Evolutionary conservation across 2,797 vertebrate species (phyloP).

Genomic region (Enteromius mattozi): DNA sequence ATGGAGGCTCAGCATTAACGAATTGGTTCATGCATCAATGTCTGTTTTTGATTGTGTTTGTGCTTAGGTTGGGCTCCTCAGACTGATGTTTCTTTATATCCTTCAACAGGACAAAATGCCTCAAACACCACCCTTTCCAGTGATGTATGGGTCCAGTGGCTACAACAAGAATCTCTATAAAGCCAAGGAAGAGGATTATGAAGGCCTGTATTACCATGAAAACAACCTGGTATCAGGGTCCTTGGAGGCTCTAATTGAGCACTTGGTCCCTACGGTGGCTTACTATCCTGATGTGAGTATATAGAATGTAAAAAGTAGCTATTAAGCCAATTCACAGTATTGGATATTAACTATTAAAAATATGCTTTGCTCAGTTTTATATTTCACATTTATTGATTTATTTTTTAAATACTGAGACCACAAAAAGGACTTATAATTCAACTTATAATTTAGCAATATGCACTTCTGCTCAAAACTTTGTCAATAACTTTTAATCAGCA

Average conservation of each 20-base stretch:
- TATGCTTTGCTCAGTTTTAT: neutral
- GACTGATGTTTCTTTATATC: constrained; percentile 46
- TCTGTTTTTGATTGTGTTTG: constrained; percentile 31
- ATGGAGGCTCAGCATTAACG: constrained; percentile 10
- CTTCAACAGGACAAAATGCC: constrained; percentile 88
- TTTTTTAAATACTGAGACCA: neutral
- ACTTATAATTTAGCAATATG: neutral
- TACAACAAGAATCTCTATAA: constrained; percentile 90
- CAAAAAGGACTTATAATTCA: neutral
- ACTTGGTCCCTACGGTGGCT: constrained; percentile 89
- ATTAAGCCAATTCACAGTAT: neutral
- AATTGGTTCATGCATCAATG: constrained; percentile 15
- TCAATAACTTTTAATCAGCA: neutral
- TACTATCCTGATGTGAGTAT: constrained; percentile 93
- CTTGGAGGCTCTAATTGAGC: constrained; percentile 92
- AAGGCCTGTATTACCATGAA: constrained; percentile 88
- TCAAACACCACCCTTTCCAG: constrained; percentile 88
- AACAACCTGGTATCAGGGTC: constrained; percentile 92
- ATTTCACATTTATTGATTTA: neutral
- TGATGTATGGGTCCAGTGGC: constrained; percentile 84
- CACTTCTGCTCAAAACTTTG: neutral
- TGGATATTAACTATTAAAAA: neutral
- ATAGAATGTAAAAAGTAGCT: neutral
- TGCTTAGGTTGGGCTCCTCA: constrained; percentile 5
- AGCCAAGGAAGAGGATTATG: constrained; percentile 82